A percentile compares a stretch with the other conserved stretches of the same genome.
Evolutionary conservation across 1,140 invertebrate species (phyloP).

Genomic region (Nautilus pompilius): DNA sequence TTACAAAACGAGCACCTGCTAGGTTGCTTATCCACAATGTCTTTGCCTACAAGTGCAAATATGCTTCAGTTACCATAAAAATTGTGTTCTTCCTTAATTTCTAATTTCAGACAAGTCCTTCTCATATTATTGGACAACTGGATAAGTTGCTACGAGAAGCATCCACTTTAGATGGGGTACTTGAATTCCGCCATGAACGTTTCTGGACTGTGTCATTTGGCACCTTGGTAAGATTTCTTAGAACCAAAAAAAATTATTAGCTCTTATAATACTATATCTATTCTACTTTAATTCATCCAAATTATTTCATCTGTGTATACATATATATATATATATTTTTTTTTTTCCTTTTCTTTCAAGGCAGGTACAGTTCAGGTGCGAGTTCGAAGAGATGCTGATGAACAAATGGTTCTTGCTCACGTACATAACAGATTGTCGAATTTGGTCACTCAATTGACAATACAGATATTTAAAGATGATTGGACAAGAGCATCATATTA

Average conservation of each 20-base stretch:
- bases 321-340: not conserved
- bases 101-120: slow-evolving; percentile 61
- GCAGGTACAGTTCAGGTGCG: slow-evolving; percentile 65
- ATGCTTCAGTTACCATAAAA: no score
- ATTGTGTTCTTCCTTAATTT: slow-evolving; percentile 9
- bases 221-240: slow-evolving; percentile 56
- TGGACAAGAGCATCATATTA: slow-evolving; percentile 51
- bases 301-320: not conserved
- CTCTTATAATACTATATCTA: not conserved
- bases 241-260: not conserved
- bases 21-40: no score
- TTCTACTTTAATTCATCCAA: not conserved
- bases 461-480: slow-evolving; percentile 64
- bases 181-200: slow-evolving; percentile 68
- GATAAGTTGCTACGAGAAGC: slow-evolving; percentile 66
- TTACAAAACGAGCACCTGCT: no score
- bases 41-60: no score
- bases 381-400: slow-evolving; percentile 66
- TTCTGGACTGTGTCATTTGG: slow-evolving; percentile 72
- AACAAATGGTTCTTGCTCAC: slow-evolving; percentile 64
- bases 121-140: slow-evolving; percentile 62
- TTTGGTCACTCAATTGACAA: slow-evolving; percentile 61
- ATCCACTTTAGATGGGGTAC: slow-evolving; percentile 67
- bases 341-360: slow-evolving; percentile 44
- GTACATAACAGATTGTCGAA: slow-evolving; percentile 62